phyloP scores from a whole-genome alignment of 1,140 invertebrate genomes.

The Bacillus rossius region DNA sequence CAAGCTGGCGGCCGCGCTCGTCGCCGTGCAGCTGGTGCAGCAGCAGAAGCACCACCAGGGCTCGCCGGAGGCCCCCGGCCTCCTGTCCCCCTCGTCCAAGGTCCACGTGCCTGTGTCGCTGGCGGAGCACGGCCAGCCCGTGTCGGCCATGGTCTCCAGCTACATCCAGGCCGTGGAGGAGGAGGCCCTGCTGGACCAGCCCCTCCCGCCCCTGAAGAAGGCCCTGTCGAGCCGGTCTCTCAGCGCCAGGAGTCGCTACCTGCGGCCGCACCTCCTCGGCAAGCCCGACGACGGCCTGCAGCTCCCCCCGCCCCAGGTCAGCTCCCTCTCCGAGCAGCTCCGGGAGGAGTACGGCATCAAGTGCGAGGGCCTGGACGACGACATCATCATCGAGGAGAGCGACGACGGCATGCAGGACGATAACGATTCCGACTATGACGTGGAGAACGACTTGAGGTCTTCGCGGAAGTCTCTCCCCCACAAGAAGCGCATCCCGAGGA shows the following conservation, averaged over 20 bases:
- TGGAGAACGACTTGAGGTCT: slow-evolving; percentile 29
- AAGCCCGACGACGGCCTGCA: neutral
- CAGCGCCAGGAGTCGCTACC: neutral
- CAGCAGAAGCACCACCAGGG: slow-evolving; percentile 42
- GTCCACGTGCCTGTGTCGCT: slow-evolving; percentile 10
- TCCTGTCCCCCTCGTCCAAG: neutral
- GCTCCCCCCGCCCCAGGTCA: neutral
- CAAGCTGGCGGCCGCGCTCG: slow-evolving; percentile 45
- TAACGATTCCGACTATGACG: slow-evolving; percentile 31
- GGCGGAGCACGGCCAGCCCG: slow-evolving; percentile 13
- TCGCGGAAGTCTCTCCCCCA: slow-evolving; percentile 56
- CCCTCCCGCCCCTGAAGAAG: slow-evolving; percentile 34
- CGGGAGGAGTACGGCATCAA: slow-evolving; percentile 16
- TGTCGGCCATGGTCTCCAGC: slow-evolving; percentile 26
- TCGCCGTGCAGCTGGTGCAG: slow-evolving; percentile 48
- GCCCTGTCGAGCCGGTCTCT: slow-evolving; percentile 13
- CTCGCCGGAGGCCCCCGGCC: neutral
- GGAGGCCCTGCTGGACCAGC: slow-evolving; percentile 18
- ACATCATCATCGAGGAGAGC: slow-evolving; percentile 14
- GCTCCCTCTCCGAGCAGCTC: neutral
- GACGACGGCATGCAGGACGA: slow-evolving; percentile 16
- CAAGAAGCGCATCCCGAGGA: slow-evolving; percentile 53
- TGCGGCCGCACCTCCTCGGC: neutral
- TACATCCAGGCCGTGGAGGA: slow-evolving; percentile 30
- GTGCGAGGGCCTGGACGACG: slow-evolving; percentile 15